Evolutionary conservation across 2,797 vertebrate species (phyloP), one percentile per base, ranked within the genome.

Genomic region (Tiaroga cobitis): DNA sequence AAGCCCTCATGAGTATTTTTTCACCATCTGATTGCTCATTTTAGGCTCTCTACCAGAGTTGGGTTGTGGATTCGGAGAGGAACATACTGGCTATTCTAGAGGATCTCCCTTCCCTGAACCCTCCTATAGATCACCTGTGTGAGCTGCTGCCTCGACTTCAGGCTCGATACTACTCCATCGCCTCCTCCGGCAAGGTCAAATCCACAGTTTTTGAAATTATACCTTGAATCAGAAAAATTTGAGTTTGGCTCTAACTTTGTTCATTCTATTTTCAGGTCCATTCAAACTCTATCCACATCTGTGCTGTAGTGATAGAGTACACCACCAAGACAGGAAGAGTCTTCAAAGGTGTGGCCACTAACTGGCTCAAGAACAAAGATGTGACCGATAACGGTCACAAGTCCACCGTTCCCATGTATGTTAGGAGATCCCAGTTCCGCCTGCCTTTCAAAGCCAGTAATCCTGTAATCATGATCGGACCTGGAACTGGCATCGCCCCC

Each of bases 161-260:
- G 92, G 96, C 96, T 2, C 96, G 96, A 5, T 97, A 96, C 92
- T 97, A 97, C 84, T 97, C 96, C 88, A 96, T 97, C 0, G 96
- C 96, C 85, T 97, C 96, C 0, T 96, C 96, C 43, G 94, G 95
- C 88, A 97, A 96, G 95, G 96, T 97, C 85, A 92, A 51, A n/a
- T 15, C n/a, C 29, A 11, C 32, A 3, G 9, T 6, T 78, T 81
- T 34, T 16, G 0, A 29, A 2, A 32, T 69, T 65, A 24, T 37
- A 81, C 11, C 11, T 5, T 76, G 2, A n/a, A n/a, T 56, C 8
- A 16, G 24, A 56, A 49, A 56, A 56, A 5, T 41, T 61, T 61
- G 24, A 41, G 5, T 4, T 61, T 26, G 56, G 18, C n/a, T 32
- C 19, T 24, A n/a, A 21, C 5, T 69, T 34, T 81, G 46, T 59